phyloP scores from a whole-genome alignment of 2,888 invertebrate genomes.

The Athripsodes cinereus region DNA sequence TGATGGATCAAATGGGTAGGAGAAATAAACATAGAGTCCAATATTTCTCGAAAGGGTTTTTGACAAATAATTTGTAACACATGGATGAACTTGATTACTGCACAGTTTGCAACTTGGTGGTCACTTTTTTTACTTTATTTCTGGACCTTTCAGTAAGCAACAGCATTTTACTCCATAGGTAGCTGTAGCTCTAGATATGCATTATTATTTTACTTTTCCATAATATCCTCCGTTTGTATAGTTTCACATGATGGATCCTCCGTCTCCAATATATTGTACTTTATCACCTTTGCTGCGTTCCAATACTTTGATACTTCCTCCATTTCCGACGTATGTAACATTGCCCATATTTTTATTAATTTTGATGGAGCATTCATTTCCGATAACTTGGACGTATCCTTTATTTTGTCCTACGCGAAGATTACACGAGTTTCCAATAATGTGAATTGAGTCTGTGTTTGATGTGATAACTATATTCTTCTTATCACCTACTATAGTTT shows the following conservation, averaged over 20 bases:
- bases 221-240: neutral
- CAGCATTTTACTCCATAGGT: too few relatives aligned
- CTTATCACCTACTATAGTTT: slow-evolving; percentile 9
- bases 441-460: slow-evolving; percentile 6
- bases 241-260: slow-evolving; percentile 5
- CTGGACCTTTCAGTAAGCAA: too few relatives aligned
- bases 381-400: slow-evolving; percentile 9
- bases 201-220: neutral
- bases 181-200: too few relatives aligned
- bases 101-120: too few relatives aligned
- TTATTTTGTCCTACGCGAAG: slow-evolving; percentile 12
- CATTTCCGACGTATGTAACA: slow-evolving; percentile 16
- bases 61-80: too few relatives aligned
- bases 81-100: too few relatives aligned
- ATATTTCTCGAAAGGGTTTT: too few relatives aligned
- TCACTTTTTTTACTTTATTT: too few relatives aligned
- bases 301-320: slow-evolving; percentile 10
- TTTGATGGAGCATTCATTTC: slow-evolving; percentile 15
- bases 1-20: too few relatives aligned
- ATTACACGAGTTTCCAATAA: slow-evolving; percentile 11
- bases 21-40: too few relatives aligned
- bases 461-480: slow-evolving; percentile 10
- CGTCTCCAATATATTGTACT: slow-evolving; percentile 14
- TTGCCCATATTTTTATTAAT: slow-evolving; percentile 15
- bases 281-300: slow-evolving; percentile 14